These are phyloP conservation scores for Apostichopus leukothele DNA, from an alignment of 53 echinoderm and acorn worm species.

Conservation along the genomic window DNA sequence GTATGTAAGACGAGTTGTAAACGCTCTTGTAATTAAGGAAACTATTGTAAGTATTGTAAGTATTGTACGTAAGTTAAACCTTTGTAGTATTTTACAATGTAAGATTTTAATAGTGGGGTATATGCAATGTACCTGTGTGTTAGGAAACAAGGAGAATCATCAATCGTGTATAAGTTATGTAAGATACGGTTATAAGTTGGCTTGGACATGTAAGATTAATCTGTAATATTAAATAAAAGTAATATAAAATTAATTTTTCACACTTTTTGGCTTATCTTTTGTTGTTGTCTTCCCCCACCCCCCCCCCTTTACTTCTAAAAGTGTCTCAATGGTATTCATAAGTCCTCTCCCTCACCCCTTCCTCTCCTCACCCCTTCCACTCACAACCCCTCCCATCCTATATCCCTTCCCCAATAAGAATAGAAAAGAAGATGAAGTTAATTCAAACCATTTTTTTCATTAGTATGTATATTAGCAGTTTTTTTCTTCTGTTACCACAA, in stretches of 20 bases:
- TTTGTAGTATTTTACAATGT: conserved; percentile 22
- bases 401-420: too few relatives aligned
- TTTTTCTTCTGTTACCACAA: too few relatives aligned
- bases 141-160: conserved; percentile 2
- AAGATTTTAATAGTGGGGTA: conserved; percentile 37
- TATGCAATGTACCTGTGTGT: conserved; percentile 41
- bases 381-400: too few relatives aligned
- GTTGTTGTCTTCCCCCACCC: too few relatives aligned
- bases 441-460: too few relatives aligned
- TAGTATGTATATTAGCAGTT: too few relatives aligned
- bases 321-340: too few relatives aligned
- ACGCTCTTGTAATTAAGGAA: not conserved
- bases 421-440: too few relatives aligned
- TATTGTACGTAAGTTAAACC: conserved; percentile 14
- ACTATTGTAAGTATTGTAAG: conserved; percentile 21
- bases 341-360: too few relatives aligned
- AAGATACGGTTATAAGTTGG: conserved; percentile 41
- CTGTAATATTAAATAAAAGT: conserved; percentile 47
- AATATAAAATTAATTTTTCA: conserved; percentile 22
- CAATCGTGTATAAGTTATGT: conserved; percentile 26
- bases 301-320: too few relatives aligned
- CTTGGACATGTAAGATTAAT: conserved; percentile 41
- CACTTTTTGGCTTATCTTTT: not conserved
- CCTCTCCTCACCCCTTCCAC: too few relatives aligned
- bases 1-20: not conserved